phyloP scores from a whole-genome alignment of 2,888 invertebrate genomes.

The Epistrophe grossulariae region DNA sequence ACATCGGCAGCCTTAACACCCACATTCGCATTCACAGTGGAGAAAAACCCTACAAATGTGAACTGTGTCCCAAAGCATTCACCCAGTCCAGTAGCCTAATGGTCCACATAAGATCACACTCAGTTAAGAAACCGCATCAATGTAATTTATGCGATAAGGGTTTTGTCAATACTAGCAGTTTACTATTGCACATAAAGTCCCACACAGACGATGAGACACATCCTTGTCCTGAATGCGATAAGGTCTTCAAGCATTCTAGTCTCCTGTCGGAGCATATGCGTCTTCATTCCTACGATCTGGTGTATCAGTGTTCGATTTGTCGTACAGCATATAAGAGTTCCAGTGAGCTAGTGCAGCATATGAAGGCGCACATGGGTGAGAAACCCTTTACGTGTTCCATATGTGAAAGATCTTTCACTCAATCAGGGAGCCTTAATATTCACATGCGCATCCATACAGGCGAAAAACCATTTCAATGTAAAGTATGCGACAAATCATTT shows the following conservation, averaged over 20 bases:
- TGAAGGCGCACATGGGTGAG: conserved; percentile 84
- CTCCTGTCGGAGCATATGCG: conserved; percentile 83
- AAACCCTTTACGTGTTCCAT: conserved; percentile 83
- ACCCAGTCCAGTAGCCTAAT: conserved; percentile 83
- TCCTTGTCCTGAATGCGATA: conserved; percentile 82
- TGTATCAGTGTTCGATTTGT: conserved; percentile 83
- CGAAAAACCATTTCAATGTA: conserved; percentile 83
- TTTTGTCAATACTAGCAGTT: conserved; percentile 82
- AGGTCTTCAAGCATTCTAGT: conserved; percentile 83
- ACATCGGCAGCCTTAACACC: conserved; percentile 83
- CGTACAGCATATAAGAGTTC: conserved; percentile 82
- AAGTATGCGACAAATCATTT: conserved; percentile 83
- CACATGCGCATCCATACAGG: conserved; percentile 84
- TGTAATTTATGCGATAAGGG: conserved; percentile 83
- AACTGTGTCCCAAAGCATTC: conserved; percentile 83
- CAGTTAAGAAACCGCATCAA: conserved; percentile 83
- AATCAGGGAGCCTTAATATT: conserved; percentile 83
- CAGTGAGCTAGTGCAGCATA: conserved; percentile 84
- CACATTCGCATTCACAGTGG: conserved; percentile 84
- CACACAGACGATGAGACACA: conserved; percentile 81
- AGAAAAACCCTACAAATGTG: conserved; percentile 83
- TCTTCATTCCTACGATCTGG: conserved; percentile 82
- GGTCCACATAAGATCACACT: conserved; percentile 83
- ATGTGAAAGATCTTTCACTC: conserved; percentile 84
- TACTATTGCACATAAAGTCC: conserved; percentile 81